Percentiles rank a stretch among this genome's conserved stretches.
Conservation (phyloP, 1,140 invertebrate genomes). For the Philotrypesis tridentata region DNA sequence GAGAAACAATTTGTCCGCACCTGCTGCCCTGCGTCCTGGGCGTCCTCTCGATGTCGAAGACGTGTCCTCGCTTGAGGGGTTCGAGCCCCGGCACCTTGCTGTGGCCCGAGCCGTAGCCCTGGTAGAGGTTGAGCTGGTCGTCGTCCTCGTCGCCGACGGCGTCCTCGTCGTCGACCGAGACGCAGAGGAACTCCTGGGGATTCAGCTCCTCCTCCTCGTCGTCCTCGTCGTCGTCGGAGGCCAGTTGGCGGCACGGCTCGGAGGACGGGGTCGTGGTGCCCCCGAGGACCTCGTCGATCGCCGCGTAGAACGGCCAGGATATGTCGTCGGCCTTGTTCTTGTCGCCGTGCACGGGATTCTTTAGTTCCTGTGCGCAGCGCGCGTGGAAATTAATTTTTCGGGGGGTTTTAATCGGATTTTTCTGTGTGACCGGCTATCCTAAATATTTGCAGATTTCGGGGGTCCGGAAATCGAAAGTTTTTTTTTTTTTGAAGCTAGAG, state of each 20-base stretch:
- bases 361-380: conserved; percentile 61
- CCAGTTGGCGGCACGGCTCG: not conserved
- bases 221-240: conserved; percentile 30
- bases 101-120: not conserved
- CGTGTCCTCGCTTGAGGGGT: not conserved
- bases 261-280: not conserved
- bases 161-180: conserved; percentile 56
- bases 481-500: too few relatives aligned
- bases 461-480: too few relatives aligned
- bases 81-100: not conserved
- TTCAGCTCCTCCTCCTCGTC: conserved; percentile 55
- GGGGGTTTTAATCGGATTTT: not conserved
- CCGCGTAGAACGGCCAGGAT: conserved; percentile 65
- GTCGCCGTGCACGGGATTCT: conserved; percentile 64
- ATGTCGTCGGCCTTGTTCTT: conserved; percentile 66
- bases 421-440: too few relatives aligned
- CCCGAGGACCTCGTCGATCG: conserved; percentile 63
- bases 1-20: too few relatives aligned
- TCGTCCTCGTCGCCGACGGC: conserved; percentile 21
- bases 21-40: not conserved
- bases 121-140: not conserved
- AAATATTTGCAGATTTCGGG: too few relatives aligned
- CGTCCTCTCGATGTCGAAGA: conserved; percentile 6
- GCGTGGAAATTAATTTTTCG: conserved; percentile 35
- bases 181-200: conserved; percentile 62